Conservation (phyloP, 37 sponge, comb jelly and placozoan species). For the Hormiphora californensis region DNA sequence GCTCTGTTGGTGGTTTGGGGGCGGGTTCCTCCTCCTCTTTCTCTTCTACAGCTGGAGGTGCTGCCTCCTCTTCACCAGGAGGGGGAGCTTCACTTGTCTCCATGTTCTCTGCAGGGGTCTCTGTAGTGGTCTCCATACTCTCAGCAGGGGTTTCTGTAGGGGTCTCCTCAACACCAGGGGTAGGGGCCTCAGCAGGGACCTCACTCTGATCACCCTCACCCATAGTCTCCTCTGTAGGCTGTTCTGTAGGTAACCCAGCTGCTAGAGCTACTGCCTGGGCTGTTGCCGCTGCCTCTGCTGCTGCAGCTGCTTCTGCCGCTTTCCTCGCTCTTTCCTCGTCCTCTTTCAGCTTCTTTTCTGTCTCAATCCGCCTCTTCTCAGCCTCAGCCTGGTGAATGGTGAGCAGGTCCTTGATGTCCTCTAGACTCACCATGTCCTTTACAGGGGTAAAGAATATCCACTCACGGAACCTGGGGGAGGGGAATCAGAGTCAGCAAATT, state of each 20-base stretch:
- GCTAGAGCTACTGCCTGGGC: too few relatives aligned
- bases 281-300: too few relatives aligned
- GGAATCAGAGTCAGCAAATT: neutral
- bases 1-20: neutral
- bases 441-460: constrained; percentile 54
- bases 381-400: constrained; percentile 13
- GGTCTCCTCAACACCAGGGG: too few relatives aligned
- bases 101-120: too few relatives aligned
- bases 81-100: neutral
- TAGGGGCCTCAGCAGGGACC: too few relatives aligned
- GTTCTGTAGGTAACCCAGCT: too few relatives aligned
- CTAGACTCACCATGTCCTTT: constrained; percentile 29
- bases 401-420: constrained; percentile 23
- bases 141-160: too few relatives aligned
- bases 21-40: neutral
- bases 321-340: constrained; percentile 10
- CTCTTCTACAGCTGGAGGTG: neutral
- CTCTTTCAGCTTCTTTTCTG: constrained; percentile 4
- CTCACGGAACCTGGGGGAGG: constrained; percentile 25
- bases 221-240: too few relatives aligned
- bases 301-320: constrained; percentile 1
- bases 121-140: too few relatives aligned
- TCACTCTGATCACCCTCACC: too few relatives aligned
- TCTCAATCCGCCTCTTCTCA: neutral
- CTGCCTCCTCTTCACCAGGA: neutral